These are phyloP conservation scores for Lithodes maja DNA, from an alignment of 2,888 invertebrate genomes.

Conservation along the genomic window DNA sequence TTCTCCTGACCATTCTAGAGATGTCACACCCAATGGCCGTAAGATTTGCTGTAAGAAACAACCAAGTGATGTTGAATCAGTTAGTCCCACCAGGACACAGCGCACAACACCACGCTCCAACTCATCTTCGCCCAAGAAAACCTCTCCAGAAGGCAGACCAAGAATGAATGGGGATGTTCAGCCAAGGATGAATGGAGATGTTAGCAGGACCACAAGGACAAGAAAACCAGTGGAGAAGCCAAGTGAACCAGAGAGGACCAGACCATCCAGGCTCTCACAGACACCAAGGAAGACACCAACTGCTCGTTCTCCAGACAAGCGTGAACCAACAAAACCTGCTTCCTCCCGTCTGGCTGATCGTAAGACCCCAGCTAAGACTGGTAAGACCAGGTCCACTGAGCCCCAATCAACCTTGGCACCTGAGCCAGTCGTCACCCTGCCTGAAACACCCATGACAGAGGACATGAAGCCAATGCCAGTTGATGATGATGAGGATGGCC, in stretches of 20 bases:
- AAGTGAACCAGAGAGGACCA: slow-evolving; percentile 44
- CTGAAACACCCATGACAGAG: slow-evolving; percentile 69
- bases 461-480: slow-evolving; percentile 65
- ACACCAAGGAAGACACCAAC: slow-evolving; percentile 55
- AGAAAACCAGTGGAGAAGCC: slow-evolving; percentile 45
- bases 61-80: slow-evolving; percentile 30
- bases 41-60: slow-evolving; percentile 48
- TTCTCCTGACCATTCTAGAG: slow-evolving; percentile 54
- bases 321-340: slow-evolving; percentile 31
- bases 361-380: slow-evolving; percentile 33
- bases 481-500: slow-evolving; percentile 36
- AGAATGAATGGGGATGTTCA: slow-evolving; percentile 62
- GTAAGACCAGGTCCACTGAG: slow-evolving; percentile 32
- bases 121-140: slow-evolving; percentile 43
- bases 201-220: slow-evolving; percentile 35
- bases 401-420: slow-evolving; percentile 9
- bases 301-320: slow-evolving; percentile 52
- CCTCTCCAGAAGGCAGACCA: slow-evolving; percentile 54
- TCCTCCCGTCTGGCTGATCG: slow-evolving; percentile 32
- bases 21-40: slow-evolving; percentile 49
- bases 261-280: slow-evolving; percentile 39
- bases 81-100: slow-evolving; percentile 56
- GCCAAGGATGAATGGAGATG: slow-evolving; percentile 58
- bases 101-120: slow-evolving; percentile 31
- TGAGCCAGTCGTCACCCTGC: slow-evolving; percentile 63